Evolutionary conservation across 2,888 invertebrate genomes (phyloP).

Genomic region (Amphipoea oculea): DNA sequence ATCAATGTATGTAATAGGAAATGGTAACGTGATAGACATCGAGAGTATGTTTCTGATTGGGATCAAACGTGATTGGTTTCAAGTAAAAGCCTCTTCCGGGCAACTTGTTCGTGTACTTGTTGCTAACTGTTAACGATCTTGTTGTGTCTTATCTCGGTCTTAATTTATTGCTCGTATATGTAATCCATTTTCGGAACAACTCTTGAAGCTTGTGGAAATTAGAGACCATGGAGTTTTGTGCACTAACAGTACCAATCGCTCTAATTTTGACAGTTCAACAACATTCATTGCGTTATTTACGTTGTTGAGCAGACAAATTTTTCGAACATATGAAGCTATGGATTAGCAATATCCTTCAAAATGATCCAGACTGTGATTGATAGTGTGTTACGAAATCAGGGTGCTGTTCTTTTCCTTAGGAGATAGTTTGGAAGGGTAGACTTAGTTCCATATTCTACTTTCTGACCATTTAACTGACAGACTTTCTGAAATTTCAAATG

Average conservation of each 20-base stretch:
- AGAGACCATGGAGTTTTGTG: not conserved
- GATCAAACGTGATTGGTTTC: slow-evolving; percentile 39
- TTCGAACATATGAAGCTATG: not conserved
- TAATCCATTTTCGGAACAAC: not conserved
- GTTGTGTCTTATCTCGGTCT: slow-evolving; percentile 1
- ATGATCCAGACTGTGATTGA: not conserved
- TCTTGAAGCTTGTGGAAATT: not conserved
- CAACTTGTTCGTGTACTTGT: slow-evolving; percentile 32
- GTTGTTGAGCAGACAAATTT: not conserved
- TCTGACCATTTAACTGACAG: not conserved
- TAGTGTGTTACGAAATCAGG: too few relatives aligned
- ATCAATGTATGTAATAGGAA: slow-evolving; percentile 16
- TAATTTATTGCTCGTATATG: slow-evolving; percentile 28
- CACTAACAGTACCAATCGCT: not conserved
- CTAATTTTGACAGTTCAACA: not conserved
- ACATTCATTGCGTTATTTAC: not conserved
- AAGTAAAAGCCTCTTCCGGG: slow-evolving; percentile 44
- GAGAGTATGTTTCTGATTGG: slow-evolving; percentile 36
- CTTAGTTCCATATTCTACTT: not conserved
- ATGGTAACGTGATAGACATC: slow-evolving; percentile 16
- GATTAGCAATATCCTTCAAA: not conserved
- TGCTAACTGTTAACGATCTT: slow-evolving; percentile 31
- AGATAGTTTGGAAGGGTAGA: not conserved
- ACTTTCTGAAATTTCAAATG: not conserved
- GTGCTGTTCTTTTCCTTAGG: too few relatives aligned